phyloP scores from a whole-genome alignment of 2,888 invertebrate species.

The Drosophila buzzatii region DNA sequence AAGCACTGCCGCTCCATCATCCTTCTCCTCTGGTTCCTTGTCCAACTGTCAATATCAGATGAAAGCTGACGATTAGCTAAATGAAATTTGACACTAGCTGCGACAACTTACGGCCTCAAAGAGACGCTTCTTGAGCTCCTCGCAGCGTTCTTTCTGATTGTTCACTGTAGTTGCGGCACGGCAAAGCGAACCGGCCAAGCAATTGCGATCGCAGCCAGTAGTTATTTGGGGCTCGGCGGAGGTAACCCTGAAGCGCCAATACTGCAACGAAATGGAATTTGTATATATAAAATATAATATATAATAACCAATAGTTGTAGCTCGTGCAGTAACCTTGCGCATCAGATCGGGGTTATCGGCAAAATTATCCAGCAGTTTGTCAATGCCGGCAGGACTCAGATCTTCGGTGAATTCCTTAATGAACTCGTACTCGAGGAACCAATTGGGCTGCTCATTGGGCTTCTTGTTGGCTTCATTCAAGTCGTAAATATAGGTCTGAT shows the following conservation, averaged over 20 bases:
- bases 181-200: slow-evolving; percentile 73
- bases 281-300: not conserved
- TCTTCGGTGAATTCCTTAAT: slow-evolving; percentile 89
- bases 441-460: slow-evolving; percentile 87
- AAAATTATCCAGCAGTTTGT: slow-evolving; percentile 87
- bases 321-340: slow-evolving; percentile 62
- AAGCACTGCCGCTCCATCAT: slow-evolving; percentile 58
- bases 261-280: slow-evolving; percentile 34
- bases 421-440: slow-evolving; percentile 91
- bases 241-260: slow-evolving; percentile 75
- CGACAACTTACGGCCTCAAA: slow-evolving; percentile 65
- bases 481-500: slow-evolving; percentile 90
- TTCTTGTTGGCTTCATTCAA: slow-evolving; percentile 89
- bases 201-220: slow-evolving; percentile 74
- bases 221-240: slow-evolving; percentile 72
- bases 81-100: not conserved
- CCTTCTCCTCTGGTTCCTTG: slow-evolving; percentile 13
- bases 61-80: not conserved
- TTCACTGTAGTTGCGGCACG: slow-evolving; percentile 74
- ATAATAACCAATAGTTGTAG: not conserved
- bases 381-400: slow-evolving; percentile 88
- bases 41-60: slow-evolving; percentile 56
- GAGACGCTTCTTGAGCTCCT: slow-evolving; percentile 63
- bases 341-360: slow-evolving; percentile 77
- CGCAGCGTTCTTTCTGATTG: slow-evolving; percentile 69